phyloP scores from a whole-genome alignment of 2,888 invertebrate species.

The Thera obeliscata region DNA sequence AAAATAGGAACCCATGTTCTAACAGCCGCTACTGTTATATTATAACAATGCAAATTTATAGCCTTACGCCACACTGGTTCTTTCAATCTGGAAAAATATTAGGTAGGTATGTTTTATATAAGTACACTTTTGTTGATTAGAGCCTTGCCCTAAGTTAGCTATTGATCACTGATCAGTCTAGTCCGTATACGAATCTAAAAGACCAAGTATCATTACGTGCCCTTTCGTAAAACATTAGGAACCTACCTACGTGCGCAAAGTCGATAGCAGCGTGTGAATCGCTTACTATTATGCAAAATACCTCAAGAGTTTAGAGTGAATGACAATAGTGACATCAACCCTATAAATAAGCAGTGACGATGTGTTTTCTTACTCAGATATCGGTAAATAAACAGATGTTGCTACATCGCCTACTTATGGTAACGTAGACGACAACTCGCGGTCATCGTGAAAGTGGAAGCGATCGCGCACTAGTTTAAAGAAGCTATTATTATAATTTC shows the following conservation, averaged over 20 bases:
- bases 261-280: slow-evolving; percentile 39
- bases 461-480: neutral
- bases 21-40: no score
- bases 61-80: neutral
- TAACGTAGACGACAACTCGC: neutral
- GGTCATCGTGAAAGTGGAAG: neutral
- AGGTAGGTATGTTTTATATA: neutral
- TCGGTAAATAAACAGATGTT: slow-evolving; percentile 49
- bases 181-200: no score
- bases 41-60: no score
- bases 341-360: slow-evolving; percentile 72
- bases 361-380: slow-evolving; percentile 54
- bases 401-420: neutral
- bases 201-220: neutral
- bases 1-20: neutral
- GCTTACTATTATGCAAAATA: slow-evolving; percentile 47
- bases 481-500: neutral
- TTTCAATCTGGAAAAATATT: no score
- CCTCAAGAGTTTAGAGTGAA: slow-evolving; percentile 32
- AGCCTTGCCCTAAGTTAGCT: neutral
- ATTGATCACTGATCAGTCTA: no score
- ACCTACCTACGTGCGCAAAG: neutral
- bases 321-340: slow-evolving; percentile 71
- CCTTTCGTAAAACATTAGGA: neutral
- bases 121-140: neutral